phyloP scores from a whole-genome alignment of 2,888 invertebrate genomes.

The Scaptomyza caliginosa region DNA sequence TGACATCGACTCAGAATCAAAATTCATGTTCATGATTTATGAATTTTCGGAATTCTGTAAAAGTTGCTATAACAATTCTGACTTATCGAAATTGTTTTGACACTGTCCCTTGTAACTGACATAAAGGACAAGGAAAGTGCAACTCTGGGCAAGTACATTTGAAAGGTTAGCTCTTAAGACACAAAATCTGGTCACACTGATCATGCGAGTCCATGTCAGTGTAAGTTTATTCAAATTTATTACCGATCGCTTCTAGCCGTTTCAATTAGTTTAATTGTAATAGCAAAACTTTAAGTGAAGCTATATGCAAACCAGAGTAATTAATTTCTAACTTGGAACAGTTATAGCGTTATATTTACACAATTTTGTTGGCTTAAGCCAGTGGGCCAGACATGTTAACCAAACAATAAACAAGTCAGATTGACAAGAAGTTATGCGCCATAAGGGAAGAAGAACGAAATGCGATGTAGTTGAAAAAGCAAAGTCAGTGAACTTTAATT shows the following conservation, averaged over 20 bases:
- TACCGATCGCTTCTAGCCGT: no score
- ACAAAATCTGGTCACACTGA: background rate
- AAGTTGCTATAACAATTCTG: background rate
- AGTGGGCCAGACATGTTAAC: constrained; percentile 63
- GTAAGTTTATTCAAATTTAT: background rate
- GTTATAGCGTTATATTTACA: constrained; percentile 27
- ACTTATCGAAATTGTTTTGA: background rate
- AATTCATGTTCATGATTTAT: background rate
- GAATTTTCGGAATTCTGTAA: background rate
- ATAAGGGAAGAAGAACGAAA: background rate
- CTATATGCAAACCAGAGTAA: constrained; percentile 38
- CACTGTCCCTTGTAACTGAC: background rate
- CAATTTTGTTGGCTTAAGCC: constrained; percentile 13
- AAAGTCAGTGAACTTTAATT: constrained; percentile 39
- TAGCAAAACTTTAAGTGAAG: background rate
- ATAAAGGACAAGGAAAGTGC: background rate
- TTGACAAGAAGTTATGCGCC: constrained; percentile 12
- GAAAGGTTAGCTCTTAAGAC: background rate
- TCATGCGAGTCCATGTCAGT: background rate
- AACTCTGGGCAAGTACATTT: background rate
- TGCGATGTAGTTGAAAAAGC: background rate
- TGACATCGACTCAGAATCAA: background rate
- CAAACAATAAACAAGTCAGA: constrained; percentile 47
- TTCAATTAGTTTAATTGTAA: background rate
- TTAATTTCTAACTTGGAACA: constrained; percentile 39